Evolutionary conservation across 2,888 invertebrate species (phyloP).

Genomic region (Hofmannophila pseudospretella): DNA sequence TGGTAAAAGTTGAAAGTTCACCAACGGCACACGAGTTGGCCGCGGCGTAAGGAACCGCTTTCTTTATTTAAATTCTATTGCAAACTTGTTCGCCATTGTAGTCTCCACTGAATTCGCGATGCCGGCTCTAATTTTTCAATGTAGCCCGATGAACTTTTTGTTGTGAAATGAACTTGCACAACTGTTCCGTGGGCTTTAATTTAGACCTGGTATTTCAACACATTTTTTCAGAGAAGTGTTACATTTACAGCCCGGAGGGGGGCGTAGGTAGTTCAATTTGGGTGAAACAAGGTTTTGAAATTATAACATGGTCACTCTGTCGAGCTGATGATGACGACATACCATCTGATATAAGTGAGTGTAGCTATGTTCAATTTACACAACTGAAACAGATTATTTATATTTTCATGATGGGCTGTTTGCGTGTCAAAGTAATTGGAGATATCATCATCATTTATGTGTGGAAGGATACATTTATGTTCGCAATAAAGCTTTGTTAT

Average conservation of each 20-base stretch:
- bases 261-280: constrained; percentile 40
- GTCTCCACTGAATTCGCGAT: constrained; percentile 58
- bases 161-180: constrained; percentile 38
- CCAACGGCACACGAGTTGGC: constrained; percentile 64
- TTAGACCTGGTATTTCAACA: constrained; percentile 22
- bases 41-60: constrained; percentile 65
- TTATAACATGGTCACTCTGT: constrained; percentile 36
- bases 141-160: constrained; percentile 37
- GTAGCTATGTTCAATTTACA: constrained; percentile 35
- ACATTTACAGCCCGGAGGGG: constrained; percentile 26
- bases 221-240: constrained; percentile 37
- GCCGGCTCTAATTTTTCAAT: constrained; percentile 58
- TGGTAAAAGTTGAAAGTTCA: constrained; percentile 76
- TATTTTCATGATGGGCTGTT: constrained; percentile 43
- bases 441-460: constrained; percentile 42
- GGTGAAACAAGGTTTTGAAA: constrained; percentile 45
- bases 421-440: constrained; percentile 47
- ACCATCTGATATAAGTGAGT: constrained; percentile 21
- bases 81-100: constrained; percentile 75
- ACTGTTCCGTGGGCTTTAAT: constrained; percentile 49
- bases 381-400: constrained; percentile 57
- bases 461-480: constrained; percentile 26
- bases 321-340: constrained; percentile 22
- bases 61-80: constrained; percentile 77
- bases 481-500: background rate